A percentile compares a stretch with the other conserved stretches of the same genome.
Evolutionary conservation across 2,888 invertebrate genomes (phyloP).

Genomic region (Drosophila vallismaia): DNA sequence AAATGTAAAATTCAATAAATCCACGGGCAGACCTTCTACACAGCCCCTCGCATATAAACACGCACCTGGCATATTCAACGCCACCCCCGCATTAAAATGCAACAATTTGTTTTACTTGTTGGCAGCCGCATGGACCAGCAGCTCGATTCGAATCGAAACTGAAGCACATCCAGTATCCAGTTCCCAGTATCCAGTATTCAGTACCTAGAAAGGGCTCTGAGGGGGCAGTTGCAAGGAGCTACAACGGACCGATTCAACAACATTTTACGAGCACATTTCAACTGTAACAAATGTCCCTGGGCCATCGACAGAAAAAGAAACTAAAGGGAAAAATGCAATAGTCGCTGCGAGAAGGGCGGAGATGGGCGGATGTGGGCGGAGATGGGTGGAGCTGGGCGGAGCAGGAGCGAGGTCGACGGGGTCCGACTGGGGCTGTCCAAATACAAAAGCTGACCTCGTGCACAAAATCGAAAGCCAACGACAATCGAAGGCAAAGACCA

Average conservation of each 20-base stretch:
- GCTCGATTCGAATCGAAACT: conserved; percentile 24
- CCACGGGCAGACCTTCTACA: conserved; percentile 22
- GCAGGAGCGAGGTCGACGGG: conserved; percentile 2
- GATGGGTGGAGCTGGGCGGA: background rate
- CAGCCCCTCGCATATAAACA: conserved; percentile 5
- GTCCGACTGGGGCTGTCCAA: conserved; percentile 26
- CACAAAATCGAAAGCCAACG: conserved; percentile 63
- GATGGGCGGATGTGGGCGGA: background rate
- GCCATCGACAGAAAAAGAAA: conserved; percentile 45
- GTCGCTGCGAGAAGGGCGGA: background rate
- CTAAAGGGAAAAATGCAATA: conserved; percentile 19
- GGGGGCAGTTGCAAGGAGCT: conserved; percentile 11
- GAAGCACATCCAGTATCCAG: conserved; percentile 21
- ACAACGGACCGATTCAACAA: conserved; percentile 52
- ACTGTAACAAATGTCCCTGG: conserved; percentile 78
- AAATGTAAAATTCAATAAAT: conserved; percentile 79
- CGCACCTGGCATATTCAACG: conserved; percentile 43
- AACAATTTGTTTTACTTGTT: conserved; percentile 80
- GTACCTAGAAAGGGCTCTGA: background rate
- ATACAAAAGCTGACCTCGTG: conserved; percentile 73
- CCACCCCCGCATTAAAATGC: conserved; percentile 71
- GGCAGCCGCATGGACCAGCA: conserved; percentile 44
- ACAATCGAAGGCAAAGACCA: conserved; percentile 46
- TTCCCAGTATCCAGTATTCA: conserved; percentile 12
- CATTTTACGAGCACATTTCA: conserved; percentile 79